These are phyloP conservation scores for Pampus argenteus DNA, from an alignment of 2,797 vertebrate species.

Conservation along the genomic window DNA sequence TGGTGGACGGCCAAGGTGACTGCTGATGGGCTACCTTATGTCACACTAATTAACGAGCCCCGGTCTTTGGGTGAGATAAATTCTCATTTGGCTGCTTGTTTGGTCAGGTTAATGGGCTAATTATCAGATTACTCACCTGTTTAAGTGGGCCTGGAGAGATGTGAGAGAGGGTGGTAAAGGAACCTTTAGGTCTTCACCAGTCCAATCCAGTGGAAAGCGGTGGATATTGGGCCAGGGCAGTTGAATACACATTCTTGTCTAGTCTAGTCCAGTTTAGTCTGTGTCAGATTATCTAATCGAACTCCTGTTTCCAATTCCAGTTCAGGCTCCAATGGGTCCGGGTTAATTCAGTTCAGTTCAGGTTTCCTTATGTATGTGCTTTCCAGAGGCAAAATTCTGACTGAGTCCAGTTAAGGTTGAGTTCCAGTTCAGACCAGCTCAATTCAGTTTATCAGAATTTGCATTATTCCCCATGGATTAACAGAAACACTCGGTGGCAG, in stretches of 20 bases:
- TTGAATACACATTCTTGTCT: slow-evolving; percentile 25
- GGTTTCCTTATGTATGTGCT: slow-evolving; percentile 21
- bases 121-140: slow-evolving; percentile 75
- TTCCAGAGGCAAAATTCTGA: slow-evolving; percentile 22
- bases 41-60: slow-evolving; percentile 61
- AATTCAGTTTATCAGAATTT: slow-evolving; percentile 25
- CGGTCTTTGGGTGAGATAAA: slow-evolving; percentile 36
- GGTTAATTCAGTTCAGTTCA: slow-evolving; percentile 29
- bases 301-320: slow-evolving; percentile 22
- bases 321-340: slow-evolving; percentile 37
- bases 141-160: slow-evolving; percentile 47
- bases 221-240: slow-evolving; percentile 20
- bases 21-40: slow-evolving; percentile 48
- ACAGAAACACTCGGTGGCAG: slow-evolving; percentile 28
- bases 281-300: slow-evolving; percentile 24
- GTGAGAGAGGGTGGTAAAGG: slow-evolving; percentile 25
- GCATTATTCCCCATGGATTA: slow-evolving; percentile 39
- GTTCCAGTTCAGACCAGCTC: slow-evolving; percentile 35
- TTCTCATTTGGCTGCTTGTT: slow-evolving; percentile 50
- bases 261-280: slow-evolving; percentile 39
- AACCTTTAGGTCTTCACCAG: slow-evolving; percentile 50
- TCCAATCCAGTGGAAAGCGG: slow-evolving; percentile 41
- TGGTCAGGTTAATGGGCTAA: slow-evolving; percentile 62
- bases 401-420: slow-evolving; percentile 33
- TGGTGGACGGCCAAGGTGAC: slow-evolving; percentile 50